A percentile compares a stretch with the other conserved stretches of the same genome.
Conservation (phyloP, 2,888 invertebrate genomes). For the Brassicogethes aeneus region DNA sequence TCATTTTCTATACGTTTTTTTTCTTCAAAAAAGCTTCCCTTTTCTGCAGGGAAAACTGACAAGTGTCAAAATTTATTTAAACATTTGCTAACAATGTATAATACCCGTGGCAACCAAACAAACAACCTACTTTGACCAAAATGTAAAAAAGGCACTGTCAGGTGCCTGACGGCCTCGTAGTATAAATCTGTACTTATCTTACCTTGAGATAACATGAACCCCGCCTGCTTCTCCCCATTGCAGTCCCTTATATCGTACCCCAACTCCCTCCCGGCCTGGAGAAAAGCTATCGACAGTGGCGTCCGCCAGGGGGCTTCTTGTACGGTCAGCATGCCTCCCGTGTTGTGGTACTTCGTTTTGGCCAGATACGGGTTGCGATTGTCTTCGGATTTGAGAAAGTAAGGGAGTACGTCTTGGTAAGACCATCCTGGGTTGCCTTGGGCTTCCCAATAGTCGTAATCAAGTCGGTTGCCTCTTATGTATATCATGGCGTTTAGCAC, state of each 20-base stretch:
- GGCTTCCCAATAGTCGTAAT: conserved; percentile 81
- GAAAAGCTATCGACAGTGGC: conserved; percentile 71
- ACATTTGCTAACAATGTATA: too few relatives aligned
- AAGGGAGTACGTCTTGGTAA: conserved; percentile 70
- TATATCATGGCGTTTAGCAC: conserved; percentile 90
- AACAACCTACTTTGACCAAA: too few relatives aligned
- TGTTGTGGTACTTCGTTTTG: conserved; percentile 63
- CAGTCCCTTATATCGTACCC: conserved; percentile 75
- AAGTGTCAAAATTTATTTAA: too few relatives aligned
- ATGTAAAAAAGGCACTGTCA: too few relatives aligned
- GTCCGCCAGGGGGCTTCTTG: conserved; percentile 80
- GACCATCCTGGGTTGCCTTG: conserved; percentile 83
- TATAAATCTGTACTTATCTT: conserved; percentile 34
- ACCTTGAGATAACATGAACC: conserved; percentile 80
- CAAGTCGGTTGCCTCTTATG: conserved; percentile 75
- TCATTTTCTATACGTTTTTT: too few relatives aligned
- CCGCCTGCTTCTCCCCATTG: conserved; percentile 75
- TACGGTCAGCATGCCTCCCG: conserved; percentile 74
- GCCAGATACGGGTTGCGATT: conserved; percentile 76
- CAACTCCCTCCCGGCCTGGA: conserved; percentile 73
- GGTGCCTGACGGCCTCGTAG: too few relatives aligned
- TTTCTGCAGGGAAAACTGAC: too few relatives aligned
- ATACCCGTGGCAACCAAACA: background rate
- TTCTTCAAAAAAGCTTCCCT: too few relatives aligned
- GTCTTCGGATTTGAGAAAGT: conserved; percentile 82